phyloP scores from a whole-genome alignment of 2,888 invertebrate genomes.

The Callyntrura guangdongensis region DNA sequence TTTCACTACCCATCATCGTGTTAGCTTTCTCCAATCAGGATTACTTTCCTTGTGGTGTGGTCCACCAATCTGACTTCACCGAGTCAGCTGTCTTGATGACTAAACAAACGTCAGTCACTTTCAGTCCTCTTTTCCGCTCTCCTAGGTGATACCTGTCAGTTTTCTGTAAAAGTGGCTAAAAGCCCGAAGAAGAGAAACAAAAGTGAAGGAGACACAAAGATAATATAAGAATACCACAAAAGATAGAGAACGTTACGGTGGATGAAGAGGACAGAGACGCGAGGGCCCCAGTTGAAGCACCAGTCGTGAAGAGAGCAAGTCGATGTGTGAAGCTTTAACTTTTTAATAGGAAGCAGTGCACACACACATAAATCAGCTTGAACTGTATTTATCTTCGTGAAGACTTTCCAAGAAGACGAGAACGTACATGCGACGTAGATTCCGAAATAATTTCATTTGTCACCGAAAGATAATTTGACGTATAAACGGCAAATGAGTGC shows the following conservation, averaged over 20 bases:
- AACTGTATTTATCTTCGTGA: background rate
- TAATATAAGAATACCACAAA: slow-evolving; percentile 34
- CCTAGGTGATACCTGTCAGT: slow-evolving; percentile 72
- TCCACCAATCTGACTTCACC: slow-evolving; percentile 81
- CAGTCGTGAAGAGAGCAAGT: background rate
- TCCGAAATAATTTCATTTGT: slow-evolving; percentile 58
- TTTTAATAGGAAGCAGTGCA: background rate
- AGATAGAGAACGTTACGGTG: slow-evolving; percentile 4
- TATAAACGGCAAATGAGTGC: slow-evolving; percentile 38
- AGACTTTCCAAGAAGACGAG: background rate
- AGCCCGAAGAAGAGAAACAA: slow-evolving; percentile 37
- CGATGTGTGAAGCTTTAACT: slow-evolving; percentile 1
- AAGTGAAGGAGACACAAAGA: background rate
- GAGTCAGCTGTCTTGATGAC: slow-evolving; percentile 73
- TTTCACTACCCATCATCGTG: slow-evolving; percentile 73
- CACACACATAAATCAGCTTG: background rate
- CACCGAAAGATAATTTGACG: slow-evolving; percentile 55
- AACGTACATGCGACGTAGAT: background rate
- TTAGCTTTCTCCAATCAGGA: slow-evolving; percentile 83
- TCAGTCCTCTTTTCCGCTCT: slow-evolving; percentile 42
- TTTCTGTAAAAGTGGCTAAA: slow-evolving; percentile 72
- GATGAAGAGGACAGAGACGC: background rate
- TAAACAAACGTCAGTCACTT: slow-evolving; percentile 74
- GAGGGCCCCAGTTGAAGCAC: too few species aligned
- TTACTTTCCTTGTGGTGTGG: slow-evolving; percentile 82